Percentiles rank a stretch among this genome's conserved stretches.
Evolutionary conservation across 2,113 vertebrate genomes (phyloP).

Genomic region (Trematomus loennbergii): DNA sequence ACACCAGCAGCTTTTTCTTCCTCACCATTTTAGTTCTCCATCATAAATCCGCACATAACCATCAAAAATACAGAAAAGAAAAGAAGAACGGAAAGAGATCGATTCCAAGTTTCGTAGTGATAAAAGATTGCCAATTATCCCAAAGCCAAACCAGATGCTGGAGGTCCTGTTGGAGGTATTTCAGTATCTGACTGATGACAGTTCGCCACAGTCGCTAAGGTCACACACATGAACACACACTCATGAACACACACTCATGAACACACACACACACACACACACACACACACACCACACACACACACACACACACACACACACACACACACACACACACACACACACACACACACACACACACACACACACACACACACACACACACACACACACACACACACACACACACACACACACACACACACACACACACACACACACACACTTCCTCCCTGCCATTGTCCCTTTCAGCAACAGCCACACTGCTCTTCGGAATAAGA

Average conservation of each 20-base stretch:
- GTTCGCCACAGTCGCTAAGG: conserved; percentile 45
- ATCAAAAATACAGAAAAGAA: conserved; percentile 35
- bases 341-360: conserved; percentile 8
- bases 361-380: conserved; percentile 1
- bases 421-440: conserved; percentile 1
- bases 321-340: conserved; percentile 70
- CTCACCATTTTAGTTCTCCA: conserved; percentile 81
- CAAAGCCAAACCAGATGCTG: conserved; percentile 49
- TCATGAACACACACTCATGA: background rate
- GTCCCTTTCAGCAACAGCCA: conserved; percentile 35
- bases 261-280: conserved; percentile 3
- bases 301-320: conserved; percentile 16
- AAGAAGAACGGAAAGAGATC: background rate
- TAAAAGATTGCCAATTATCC: conserved; percentile 28
- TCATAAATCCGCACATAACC: conserved; percentile 63
- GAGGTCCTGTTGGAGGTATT: conserved; percentile 53
- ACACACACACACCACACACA: conserved; percentile 11
- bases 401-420: background rate
- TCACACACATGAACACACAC: conserved; percentile 10
- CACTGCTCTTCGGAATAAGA: conserved; percentile 14
- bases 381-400: conserved; percentile 12
- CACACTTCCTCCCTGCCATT: conserved; percentile 45
- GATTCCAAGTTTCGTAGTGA: conserved; percentile 19
- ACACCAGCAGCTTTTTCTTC: conserved; percentile 79
- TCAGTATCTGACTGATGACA: conserved; percentile 58